Percentiles rank a stretch among this genome's conserved stretches.
These are phyloP conservation scores for Diacarnus erythraeanus DNA, from an alignment of 37 sponge, comb jelly and placozoan genomes.

Conservation along the genomic window DNA sequence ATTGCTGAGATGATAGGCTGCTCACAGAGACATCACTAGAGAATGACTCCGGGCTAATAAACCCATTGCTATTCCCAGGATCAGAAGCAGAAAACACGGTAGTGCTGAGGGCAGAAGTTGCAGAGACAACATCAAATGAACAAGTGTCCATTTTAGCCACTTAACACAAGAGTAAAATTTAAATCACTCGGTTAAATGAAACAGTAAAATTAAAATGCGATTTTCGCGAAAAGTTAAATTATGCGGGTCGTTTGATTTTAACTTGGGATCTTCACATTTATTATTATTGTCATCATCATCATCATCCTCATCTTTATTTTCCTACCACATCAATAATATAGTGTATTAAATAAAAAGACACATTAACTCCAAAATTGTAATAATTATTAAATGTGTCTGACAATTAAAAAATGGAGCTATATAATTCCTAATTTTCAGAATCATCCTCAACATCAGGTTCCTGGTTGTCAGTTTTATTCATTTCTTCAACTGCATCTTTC, in stretches of 20 bases:
- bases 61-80: background rate
- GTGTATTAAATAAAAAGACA: background rate
- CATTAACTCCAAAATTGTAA: background rate
- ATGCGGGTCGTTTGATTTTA: background rate
- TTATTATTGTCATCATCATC: background rate
- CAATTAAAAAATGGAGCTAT: background rate
- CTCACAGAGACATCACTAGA: background rate
- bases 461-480: background rate
- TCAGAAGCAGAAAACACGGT: background rate
- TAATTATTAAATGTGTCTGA: background rate
- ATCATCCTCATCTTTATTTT: background rate
- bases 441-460: background rate
- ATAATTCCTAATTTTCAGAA: background rate
- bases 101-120: background rate
- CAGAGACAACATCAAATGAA: background rate
- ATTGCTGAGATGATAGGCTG: background rate
- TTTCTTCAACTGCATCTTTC: background rate
- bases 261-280: background rate
- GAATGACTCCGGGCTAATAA: background rate
- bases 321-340: too few species aligned
- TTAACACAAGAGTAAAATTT: background rate
- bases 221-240: background rate
- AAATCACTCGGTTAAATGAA: background rate
- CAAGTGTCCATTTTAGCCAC: background rate
- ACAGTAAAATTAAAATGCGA: background rate